A percentile compares a stretch with the other conserved stretches of the same genome.
Conservation (phyloP, 2,888 invertebrate species). For the Leptopilina syphax region DNA sequence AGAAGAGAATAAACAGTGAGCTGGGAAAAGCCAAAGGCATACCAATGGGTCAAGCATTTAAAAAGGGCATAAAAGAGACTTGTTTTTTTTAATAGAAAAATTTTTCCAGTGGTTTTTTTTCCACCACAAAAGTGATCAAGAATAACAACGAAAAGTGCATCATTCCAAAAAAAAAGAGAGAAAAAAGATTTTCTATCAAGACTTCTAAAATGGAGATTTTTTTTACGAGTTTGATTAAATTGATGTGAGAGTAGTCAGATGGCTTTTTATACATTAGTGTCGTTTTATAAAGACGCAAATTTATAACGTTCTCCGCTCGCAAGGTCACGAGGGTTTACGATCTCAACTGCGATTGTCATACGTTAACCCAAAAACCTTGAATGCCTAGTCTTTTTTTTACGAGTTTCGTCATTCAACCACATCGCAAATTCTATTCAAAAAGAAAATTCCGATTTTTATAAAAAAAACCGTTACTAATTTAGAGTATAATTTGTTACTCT, state of each 20-base stretch:
- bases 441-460: no score
- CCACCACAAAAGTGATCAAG: background rate
- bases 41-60: slow-evolving; percentile 27
- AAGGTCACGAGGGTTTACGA: slow-evolving; percentile 45
- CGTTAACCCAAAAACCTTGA: slow-evolving; percentile 57
- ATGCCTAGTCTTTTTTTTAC: slow-evolving; percentile 70
- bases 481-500: no score
- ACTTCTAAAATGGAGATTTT: slow-evolving; percentile 18
- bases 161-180: background rate
- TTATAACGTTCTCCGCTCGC: slow-evolving; percentile 51
- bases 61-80: slow-evolving; percentile 34
- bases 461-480: no score
- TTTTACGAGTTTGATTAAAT: slow-evolving; percentile 17
- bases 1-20: background rate
- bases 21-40: slow-evolving; percentile 33
- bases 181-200: slow-evolving; percentile 2
- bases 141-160: slow-evolving; percentile 32
- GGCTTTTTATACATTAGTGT: slow-evolving; percentile 41
- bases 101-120: background rate
- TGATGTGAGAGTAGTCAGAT: slow-evolving; percentile 28
- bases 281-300: slow-evolving; percentile 40
- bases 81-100: background rate
- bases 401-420: slow-evolving; percentile 55
- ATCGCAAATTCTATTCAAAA: slow-evolving; percentile 4
- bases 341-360: slow-evolving; percentile 31